Percentiles rank a stretch among this genome's conserved stretches.
Evolutionary conservation across 2,888 invertebrate species (phyloP).

Genomic region (Zootermopsis nevadensis): DNA sequence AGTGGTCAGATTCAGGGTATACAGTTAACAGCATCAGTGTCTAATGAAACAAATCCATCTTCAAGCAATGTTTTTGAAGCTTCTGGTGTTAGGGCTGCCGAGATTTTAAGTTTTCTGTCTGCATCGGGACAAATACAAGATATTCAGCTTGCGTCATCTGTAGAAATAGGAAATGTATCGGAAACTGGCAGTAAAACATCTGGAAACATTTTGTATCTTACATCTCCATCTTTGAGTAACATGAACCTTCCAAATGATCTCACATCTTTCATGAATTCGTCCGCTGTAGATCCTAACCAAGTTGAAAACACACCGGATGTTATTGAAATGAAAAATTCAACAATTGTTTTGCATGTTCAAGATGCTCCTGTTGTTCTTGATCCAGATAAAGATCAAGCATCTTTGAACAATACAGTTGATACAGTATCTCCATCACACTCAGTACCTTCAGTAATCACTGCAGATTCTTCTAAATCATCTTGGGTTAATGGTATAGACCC

Average conservation of each 20-base stretch:
- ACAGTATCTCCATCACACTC: background rate
- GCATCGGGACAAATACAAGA: constrained; percentile 37
- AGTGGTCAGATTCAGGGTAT: constrained; percentile 39
- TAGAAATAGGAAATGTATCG: background rate
- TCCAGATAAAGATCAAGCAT: background rate
- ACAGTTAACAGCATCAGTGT: constrained; percentile 23
- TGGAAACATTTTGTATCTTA: constrained; percentile 12
- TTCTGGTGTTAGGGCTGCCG: constrained; percentile 27
- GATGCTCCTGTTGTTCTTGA: constrained; percentile 28
- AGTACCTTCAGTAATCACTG: background rate
- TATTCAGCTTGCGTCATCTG: background rate
- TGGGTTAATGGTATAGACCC: background rate
- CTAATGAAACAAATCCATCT: constrained; percentile 1
- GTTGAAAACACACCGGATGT: background rate
- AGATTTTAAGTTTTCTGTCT: constrained; percentile 28
- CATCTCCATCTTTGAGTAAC: constrained; percentile 24
- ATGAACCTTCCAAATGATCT: constrained; percentile 5
- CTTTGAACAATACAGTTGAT: background rate
- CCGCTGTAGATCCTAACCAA: background rate
- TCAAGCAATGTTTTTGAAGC: constrained; percentile 34
- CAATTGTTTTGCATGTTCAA: constrained; percentile 17
- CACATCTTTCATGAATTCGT: background rate
- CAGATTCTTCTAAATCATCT: background rate
- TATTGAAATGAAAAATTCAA: constrained; percentile 15
- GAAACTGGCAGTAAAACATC: background rate